Evolutionary conservation across 2,797 vertebrate species (phyloP).

Genomic region (Sebastes steindachneri): DNA sequence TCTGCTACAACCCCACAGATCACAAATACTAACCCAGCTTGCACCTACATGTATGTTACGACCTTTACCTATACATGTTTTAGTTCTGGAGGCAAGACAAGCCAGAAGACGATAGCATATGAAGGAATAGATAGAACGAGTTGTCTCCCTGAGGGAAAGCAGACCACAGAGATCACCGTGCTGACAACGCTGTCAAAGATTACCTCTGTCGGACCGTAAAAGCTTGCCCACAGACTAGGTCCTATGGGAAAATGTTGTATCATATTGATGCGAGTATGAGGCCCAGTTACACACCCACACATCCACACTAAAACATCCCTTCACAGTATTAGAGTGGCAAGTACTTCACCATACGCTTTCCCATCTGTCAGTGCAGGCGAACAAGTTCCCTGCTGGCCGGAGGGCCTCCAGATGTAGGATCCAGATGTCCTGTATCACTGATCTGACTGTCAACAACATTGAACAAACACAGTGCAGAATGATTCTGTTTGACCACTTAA

Average conservation of each 20-base stretch:
- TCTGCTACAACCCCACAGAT: not conserved
- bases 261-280: not conserved
- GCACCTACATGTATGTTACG: not conserved
- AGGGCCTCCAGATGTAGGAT: slow-evolving; percentile 70
- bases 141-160: not conserved
- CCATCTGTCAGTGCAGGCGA: slow-evolving; percentile 59
- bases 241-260: slow-evolving; percentile 3
- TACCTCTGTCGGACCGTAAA: slow-evolving; percentile 3
- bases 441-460: slow-evolving; percentile 25
- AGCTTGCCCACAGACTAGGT: not conserved
- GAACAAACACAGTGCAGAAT: not conserved
- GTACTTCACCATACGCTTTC: slow-evolving; percentile 39
- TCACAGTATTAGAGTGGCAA: slow-evolving; percentile 32
- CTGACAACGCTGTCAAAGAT: slow-evolving; percentile 13
- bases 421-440: slow-evolving; percentile 67
- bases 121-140: not conserved
- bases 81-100: not conserved
- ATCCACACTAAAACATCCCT: slow-evolving; percentile 11
- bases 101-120: not conserved
- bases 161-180: not conserved
- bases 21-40: not conserved
- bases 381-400: slow-evolving; percentile 41
- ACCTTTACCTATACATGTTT: not conserved
- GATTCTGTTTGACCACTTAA: not conserved
- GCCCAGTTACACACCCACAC: not conserved